phyloP scores from a whole-genome alignment of 2,888 invertebrate genomes.

The Neoitamus cyanurus region DNA sequence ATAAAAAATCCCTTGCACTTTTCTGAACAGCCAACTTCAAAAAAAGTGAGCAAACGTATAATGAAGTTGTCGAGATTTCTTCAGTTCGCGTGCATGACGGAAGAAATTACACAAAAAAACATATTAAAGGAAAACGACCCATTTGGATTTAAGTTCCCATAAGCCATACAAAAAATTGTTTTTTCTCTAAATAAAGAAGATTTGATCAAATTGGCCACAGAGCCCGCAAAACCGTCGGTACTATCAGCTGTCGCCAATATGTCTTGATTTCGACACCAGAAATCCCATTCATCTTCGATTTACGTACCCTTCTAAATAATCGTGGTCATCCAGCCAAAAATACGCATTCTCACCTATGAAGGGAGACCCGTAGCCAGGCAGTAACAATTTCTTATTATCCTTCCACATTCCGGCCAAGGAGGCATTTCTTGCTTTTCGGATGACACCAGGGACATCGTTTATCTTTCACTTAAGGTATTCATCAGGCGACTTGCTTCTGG shows the following conservation, averaged over 20 bases:
- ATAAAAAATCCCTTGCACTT: too few relatives aligned
- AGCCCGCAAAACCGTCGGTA: neutral
- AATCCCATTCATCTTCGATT: neutral
- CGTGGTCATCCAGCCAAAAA: neutral
- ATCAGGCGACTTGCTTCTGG: neutral
- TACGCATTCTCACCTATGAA: neutral
- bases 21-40: too few relatives aligned
- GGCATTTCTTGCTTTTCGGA: neutral
- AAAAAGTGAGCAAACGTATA: too few relatives aligned
- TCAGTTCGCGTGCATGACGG: too few relatives aligned
- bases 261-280: neutral
- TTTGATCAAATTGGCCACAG: neutral
- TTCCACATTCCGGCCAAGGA: neutral
- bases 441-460: slow-evolving; percentile 6
- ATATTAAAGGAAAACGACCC: too few relatives aligned
- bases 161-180: neutral
- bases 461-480: slow-evolving; percentile 3
- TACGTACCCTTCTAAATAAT: neutral
- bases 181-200: neutral
- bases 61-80: too few relatives aligned
- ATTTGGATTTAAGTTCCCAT: too few relatives aligned
- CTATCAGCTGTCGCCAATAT: slow-evolving; percentile 4
- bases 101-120: too few relatives aligned
- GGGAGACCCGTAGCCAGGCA: neutral
- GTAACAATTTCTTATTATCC: slow-evolving; percentile 8